Evolutionary conservation across 2,888 invertebrate species (phyloP).

Genomic region (Philereme transversata): DNA sequence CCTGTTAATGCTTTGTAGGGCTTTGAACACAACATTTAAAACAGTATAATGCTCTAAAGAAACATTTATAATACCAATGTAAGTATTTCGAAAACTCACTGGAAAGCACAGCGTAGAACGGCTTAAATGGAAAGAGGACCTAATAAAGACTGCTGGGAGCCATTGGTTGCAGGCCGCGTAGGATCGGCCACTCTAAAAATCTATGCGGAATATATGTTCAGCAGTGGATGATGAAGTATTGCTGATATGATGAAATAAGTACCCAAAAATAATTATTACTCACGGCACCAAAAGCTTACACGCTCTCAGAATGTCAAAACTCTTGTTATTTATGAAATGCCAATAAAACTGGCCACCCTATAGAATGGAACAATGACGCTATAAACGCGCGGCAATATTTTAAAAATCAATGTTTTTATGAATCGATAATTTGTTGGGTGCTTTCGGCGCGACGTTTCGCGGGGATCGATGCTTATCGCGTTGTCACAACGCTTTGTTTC

Average conservation of each 20-base stretch:
- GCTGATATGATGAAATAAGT: background rate
- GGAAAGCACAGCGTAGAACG: too few species aligned
- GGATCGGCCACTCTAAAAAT: too few species aligned
- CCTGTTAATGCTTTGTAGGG: background rate
- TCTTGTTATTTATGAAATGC: slow-evolving; percentile 29
- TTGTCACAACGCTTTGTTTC: slow-evolving; percentile 82
- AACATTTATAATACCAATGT: too few species aligned
- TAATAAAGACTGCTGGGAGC: too few species aligned
- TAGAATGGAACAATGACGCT: slow-evolving; percentile 71
- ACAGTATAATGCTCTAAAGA: too few species aligned
- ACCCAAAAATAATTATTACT: background rate
- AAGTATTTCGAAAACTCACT: too few species aligned
- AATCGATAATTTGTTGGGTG: slow-evolving; percentile 83
- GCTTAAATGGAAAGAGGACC: too few species aligned
- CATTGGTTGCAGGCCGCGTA: too few species aligned
- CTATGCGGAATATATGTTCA: too few species aligned
- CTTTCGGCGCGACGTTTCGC: slow-evolving; percentile 80
- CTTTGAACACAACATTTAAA: background rate
- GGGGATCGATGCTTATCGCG: slow-evolving; percentile 78
- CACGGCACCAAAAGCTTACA: slow-evolving; percentile 21
- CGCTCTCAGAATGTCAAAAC: slow-evolving; percentile 23
- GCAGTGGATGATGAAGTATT: too few species aligned
- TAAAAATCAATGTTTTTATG: slow-evolving; percentile 83
- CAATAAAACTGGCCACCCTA: slow-evolving; percentile 63
- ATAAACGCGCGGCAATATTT: slow-evolving; percentile 75